A percentile compares a stretch with the other conserved stretches of the same genome.
Evolutionary conservation across 2,888 invertebrate genomes (phyloP).

Genomic region (Pantelozetes paolii): DNA sequence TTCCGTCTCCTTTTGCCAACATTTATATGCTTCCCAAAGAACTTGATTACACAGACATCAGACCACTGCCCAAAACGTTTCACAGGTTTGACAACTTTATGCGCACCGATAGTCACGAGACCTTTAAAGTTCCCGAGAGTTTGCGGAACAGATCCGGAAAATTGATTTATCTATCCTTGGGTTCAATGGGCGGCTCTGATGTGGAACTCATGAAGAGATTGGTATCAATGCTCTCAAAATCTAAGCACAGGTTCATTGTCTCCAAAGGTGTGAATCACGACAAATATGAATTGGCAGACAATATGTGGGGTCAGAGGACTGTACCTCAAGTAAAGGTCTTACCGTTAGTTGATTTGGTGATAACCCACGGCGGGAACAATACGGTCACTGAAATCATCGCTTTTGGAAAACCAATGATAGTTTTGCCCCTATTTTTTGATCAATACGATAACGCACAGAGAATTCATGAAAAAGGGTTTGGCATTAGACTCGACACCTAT

Average conservation of each 20-base stretch:
- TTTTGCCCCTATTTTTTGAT: constrained; percentile 35
- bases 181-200: constrained; percentile 24
- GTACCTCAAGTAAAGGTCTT: constrained; percentile 36
- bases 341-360: constrained; percentile 22
- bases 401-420: constrained; percentile 35
- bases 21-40: not conserved
- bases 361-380: constrained; percentile 42
- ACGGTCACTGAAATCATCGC: constrained; percentile 32
- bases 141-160: constrained; percentile 29
- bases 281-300: constrained; percentile 6
- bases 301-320: constrained; percentile 38
- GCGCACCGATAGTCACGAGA: not conserved
- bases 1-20: not conserved
- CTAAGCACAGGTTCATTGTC: constrained; percentile 38
- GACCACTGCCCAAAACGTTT: not conserved
- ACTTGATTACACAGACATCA: not conserved
- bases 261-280: constrained; percentile 36
- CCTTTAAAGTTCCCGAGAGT: not conserved
- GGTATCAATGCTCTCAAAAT: constrained; percentile 29
- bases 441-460: constrained; percentile 41
- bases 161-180: constrained; percentile 38
- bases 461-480: constrained; percentile 23
- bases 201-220: constrained; percentile 35
- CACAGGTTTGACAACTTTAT: not conserved
- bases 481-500: not conserved